These are phyloP conservation scores for Drosophila infuscata DNA, from an alignment of 2,888 invertebrate genomes.

Conservation along the genomic window DNA sequence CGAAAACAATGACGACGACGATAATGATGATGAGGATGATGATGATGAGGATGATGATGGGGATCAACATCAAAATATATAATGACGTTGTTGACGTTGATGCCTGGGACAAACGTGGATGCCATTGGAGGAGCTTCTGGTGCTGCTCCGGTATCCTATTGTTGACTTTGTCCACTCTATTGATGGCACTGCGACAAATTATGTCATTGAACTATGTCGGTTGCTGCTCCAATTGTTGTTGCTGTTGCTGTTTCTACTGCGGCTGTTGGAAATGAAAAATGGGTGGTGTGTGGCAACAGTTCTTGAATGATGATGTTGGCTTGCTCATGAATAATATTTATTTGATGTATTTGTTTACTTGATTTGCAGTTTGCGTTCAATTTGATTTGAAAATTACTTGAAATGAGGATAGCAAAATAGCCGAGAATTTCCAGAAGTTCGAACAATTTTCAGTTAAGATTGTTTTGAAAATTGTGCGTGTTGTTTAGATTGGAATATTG, in stretches of 20 bases:
- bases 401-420: slow-evolving; percentile 29
- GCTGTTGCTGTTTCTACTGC: slow-evolving; percentile 13
- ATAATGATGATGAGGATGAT: slow-evolving; percentile 22
- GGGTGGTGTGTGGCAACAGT: slow-evolving; percentile 1
- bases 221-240: slow-evolving; percentile 35
- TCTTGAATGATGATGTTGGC: slow-evolving; percentile 50
- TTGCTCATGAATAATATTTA: slow-evolving; percentile 73
- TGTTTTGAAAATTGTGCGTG: slow-evolving; percentile 2
- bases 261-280: slow-evolving; percentile 64
- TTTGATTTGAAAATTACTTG: slow-evolving; percentile 38
- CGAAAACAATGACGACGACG: slow-evolving; percentile 72
- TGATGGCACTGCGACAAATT: slow-evolving; percentile 79
- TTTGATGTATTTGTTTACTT: slow-evolving; percentile 67
- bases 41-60: slow-evolving; percentile 25
- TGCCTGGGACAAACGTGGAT: slow-evolving; percentile 39
- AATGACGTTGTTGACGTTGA: slow-evolving; percentile 50
- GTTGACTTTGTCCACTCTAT: slow-evolving; percentile 63
- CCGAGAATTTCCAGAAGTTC: background rate
- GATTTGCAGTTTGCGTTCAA: slow-evolving; percentile 53
- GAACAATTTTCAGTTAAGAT: background rate
- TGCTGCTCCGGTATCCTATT: slow-evolving; percentile 50
- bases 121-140: slow-evolving; percentile 36
- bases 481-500: slow-evolving; percentile 7
- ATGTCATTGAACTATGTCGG: slow-evolving; percentile 74
- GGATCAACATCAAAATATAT: slow-evolving; percentile 19